Evolutionary conservation across 2,797 vertebrate species (phyloP), one percentile per base, ranked within the genome.

Genomic region (Bufotes viridis): DNA sequence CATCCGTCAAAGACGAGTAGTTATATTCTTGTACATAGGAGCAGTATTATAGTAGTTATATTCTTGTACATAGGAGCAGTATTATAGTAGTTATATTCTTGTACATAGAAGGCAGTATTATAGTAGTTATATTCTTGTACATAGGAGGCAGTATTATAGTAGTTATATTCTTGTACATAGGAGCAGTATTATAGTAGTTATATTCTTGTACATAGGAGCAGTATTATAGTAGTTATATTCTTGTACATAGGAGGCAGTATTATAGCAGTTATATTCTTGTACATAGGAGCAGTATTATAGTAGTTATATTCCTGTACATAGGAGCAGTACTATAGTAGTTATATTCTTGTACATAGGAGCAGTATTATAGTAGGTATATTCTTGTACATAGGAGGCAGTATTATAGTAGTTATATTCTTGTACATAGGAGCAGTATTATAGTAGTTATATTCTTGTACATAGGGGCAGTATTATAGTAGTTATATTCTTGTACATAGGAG

Each of bases 191-290:
- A 65, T n/a, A n/a, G 61, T 65, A 65, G 61, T 65, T 65, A 65
- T 65, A 65, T 65, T n/a, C 65, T 69, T 69, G 65, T 26, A 69
- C 20, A 63, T 63, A 63, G 63, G n/a, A 11, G 63, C 22, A 65
- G 63, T 65, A 65, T 65, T 65, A 65, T 69, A 69, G 65, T 69
- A 69, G 22, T 65, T 65, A 65, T 65, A 65, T 65, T n/a, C 61
- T n/a, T 65, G 61, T 65, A 65, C 12, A 65, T 65, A 65, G 20
- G 22, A n/a, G 61, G 61, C 22, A 65, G 61, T 65, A 65, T 65
- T 65, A 24, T 65, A 65, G 20, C n/a, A 63, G 61, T 63, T 63
- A 63, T 63, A 63, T 63, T 63, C 61, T 63, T 63, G 61, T 63
- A 63, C 13, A 58, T 58, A 58, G 57, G 57, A 15, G 57, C 57